Percentiles rank a stretch among this genome's conserved stretches.
Conservation (phyloP, 2,888 invertebrate genomes). For the Napeogenes sylphis region DNA sequence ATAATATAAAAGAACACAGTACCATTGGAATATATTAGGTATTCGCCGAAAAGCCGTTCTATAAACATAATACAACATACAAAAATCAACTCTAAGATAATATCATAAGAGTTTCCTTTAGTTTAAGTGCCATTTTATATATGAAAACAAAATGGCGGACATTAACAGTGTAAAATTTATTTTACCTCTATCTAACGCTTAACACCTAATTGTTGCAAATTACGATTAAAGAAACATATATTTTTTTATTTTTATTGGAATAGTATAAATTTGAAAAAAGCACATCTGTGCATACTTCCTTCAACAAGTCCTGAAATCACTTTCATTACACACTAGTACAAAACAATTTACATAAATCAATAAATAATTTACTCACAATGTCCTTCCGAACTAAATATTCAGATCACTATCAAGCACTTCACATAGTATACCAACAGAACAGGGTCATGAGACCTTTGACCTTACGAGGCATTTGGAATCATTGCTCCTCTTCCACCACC, state of each 20-base stretch:
- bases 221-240: background rate
- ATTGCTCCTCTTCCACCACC: slow-evolving; percentile 45
- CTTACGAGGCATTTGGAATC: slow-evolving; percentile 37
- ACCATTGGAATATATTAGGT: slow-evolving; percentile 11
- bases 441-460: slow-evolving; percentile 39
- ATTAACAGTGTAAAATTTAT: slow-evolving; percentile 2
- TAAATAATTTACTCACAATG: background rate
- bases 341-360: no score
- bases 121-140: slow-evolving; percentile 4
- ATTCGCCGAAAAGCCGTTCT: slow-evolving; percentile 1
- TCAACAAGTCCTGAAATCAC: background rate
- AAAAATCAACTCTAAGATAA: slow-evolving; percentile 8
- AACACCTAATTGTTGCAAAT: slow-evolving; percentile 2
- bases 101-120: background rate
- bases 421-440: slow-evolving; percentile 41
- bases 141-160: slow-evolving; percentile 3
- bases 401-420: slow-evolving; percentile 19
- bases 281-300: background rate
- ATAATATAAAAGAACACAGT: slow-evolving; percentile 23
- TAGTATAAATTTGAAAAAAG: slow-evolving; percentile 1
- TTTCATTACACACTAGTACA: no score
- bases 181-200: slow-evolving; percentile 3
- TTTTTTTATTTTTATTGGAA: background rate
- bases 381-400: background rate
- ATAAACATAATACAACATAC: slow-evolving; percentile 7